Evolutionary conservation across 2,888 invertebrate species (phyloP), one percentile per base, ranked within the genome.

Genomic region (Torymus aiolomorphi): DNA sequence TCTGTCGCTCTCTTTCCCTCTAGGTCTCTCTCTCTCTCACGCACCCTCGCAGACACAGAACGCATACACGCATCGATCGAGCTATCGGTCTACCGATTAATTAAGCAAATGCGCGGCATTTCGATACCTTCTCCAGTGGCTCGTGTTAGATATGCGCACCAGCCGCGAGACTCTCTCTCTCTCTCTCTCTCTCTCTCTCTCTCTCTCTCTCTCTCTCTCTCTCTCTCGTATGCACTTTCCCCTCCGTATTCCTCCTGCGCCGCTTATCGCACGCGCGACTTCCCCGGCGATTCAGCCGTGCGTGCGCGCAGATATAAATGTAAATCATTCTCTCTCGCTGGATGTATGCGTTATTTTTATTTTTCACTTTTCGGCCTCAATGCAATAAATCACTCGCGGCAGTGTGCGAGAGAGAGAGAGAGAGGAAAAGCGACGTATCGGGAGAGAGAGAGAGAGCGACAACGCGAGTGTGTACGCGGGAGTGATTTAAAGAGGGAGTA

Each of bases 61-160:
- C 16, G 13, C 57, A 80, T 83, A 69, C 72, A 82, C 79, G 78
- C 80, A 82, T 74, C 75, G 79, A 67, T 80, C 78, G 59, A 72
- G 74, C 63, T 71, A 75, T 75, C 79, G 79, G 74, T 61, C 76
- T 70, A 82, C 82, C 84, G 80, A 85, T 84, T 85, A 84, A 85
- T 85, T 85, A 85, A 83, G 84, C 83, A 84, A 85, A 85, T 83
- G 84, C 84, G 82, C 81, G 63, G 57, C 65, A 70, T 79, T 75
- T 75, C 75, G 59, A 75, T 75, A 79, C 52, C 59, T 18, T 61
- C 57, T 69, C 51, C 63, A 51, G 59, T 59, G 71, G 77, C 57
- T 63, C 76, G 76, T 69, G 69, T 69, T 54, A 69, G 76, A 62
- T 62, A 70, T 70, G 76, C 62, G 49, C 70, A 20, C 63, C 56